A percentile compares a stretch with the other conserved stretches of the same genome.
Evolutionary conservation across 2,797 vertebrate genomes (phyloP).

Genomic region (Galagoides demidoff): DNA sequence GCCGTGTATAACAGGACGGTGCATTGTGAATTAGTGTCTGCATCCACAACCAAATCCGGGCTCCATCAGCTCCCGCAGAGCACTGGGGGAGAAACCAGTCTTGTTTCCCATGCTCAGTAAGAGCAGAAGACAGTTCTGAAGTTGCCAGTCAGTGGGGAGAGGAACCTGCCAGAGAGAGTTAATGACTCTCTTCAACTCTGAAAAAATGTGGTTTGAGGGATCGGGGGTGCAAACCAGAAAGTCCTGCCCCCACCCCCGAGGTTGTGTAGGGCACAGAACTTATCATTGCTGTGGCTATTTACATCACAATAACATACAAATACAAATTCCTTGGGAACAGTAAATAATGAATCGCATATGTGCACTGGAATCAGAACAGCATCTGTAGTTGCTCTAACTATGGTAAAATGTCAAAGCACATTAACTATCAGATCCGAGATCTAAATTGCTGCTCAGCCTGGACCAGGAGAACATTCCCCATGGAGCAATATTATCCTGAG

Average conservation of each 20-base stretch:
- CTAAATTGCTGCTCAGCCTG: not conserved
- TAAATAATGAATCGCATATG: not conserved
- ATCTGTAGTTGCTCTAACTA: not conserved
- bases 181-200: not conserved
- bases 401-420: not conserved
- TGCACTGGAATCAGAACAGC: not conserved
- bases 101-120: not conserved
- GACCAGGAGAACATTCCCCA: accelerated
- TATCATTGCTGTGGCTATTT: not conserved
- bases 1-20: not conserved
- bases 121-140: not conserved
- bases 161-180: not conserved
- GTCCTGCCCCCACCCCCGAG: accelerated
- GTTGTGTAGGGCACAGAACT: not conserved
- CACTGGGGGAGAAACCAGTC: not conserved
- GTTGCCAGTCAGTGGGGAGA: not conserved
- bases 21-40: not conserved
- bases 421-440: not conserved
- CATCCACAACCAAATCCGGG: too few relatives aligned
- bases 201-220: not conserved
- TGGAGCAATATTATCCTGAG: not conserved
- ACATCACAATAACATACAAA: not conserved
- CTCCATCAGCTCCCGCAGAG: accelerated
- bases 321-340: not conserved
- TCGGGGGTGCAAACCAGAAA: not conserved